phyloP scores from a whole-genome alignment of 1,140 invertebrate genomes.

The Coenobita brevimanus region DNA sequence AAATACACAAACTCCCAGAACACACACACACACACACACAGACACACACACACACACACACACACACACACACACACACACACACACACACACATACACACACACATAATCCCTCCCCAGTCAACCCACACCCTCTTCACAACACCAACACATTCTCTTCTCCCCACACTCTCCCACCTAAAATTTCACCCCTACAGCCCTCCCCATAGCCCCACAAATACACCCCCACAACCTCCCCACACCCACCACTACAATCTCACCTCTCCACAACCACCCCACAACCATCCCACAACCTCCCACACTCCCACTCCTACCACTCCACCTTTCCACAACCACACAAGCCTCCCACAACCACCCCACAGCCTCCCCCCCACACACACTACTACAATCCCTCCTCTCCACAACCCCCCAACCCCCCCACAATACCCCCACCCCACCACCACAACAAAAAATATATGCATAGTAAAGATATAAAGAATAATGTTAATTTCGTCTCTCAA shows the following conservation, averaged over 20 bases:
- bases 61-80: constrained; percentile 28
- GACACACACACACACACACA: neutral
- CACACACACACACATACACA: neutral
- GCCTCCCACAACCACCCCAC: no score
- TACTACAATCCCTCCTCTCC: no score
- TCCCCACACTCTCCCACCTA: neutral
- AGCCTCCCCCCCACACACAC: no score
- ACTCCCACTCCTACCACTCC: no score
- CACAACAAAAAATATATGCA: no score
- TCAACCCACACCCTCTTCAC: neutral
- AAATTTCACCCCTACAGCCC: neutral
- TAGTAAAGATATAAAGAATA: no score
- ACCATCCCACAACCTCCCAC: neutral
- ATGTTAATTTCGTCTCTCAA: no score
- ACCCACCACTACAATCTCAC: neutral
- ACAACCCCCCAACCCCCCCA: no score
- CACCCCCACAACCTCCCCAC: neutral
- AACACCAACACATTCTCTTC: neutral
- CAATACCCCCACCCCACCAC: no score
- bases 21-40: constrained; percentile 19
- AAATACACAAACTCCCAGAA: no score
- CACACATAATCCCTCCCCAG: no score
- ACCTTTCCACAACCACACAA: no score
- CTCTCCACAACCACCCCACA: neutral
- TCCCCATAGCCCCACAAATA: neutral